A percentile compares a stretch with the other conserved stretches of the same genome.
phyloP scores from a whole-genome alignment of 2,888 invertebrate genomes.

The Desoria tigrina region DNA sequence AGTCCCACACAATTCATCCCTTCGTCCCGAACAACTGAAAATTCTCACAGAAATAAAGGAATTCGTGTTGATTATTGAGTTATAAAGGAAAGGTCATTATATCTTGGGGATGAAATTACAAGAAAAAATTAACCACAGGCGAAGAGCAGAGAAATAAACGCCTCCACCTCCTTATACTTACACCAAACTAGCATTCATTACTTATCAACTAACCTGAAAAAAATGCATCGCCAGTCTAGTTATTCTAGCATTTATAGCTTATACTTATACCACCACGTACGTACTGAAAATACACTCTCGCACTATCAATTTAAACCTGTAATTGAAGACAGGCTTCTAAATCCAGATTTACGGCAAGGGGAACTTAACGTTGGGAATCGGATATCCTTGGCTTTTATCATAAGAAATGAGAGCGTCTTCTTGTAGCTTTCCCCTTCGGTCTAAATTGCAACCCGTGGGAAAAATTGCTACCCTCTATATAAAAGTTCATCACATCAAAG shows the following conservation, averaged over 20 bases:
- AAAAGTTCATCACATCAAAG: too few relatives aligned
- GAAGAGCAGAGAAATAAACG: background rate
- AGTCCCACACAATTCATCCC: constrained; percentile 5
- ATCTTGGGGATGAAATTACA: constrained; percentile 3
- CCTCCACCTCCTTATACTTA: background rate
- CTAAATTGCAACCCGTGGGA: constrained; percentile 12
- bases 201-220: too few relatives aligned
- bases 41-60: background rate
- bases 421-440: constrained; percentile 7
- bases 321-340: background rate
- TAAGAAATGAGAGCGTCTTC: too few relatives aligned
- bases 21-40: too few relatives aligned
- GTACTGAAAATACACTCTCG: background rate
- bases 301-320: too few relatives aligned
- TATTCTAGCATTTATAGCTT: too few relatives aligned
- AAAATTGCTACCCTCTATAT: background rate
- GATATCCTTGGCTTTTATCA: background rate
- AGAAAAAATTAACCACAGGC: constrained; percentile 10
- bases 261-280: background rate
- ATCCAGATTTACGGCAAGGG: background rate
- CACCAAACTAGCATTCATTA: too few relatives aligned
- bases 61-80: constrained; percentile 8
- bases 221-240: too few relatives aligned
- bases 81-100: constrained; percentile 9
- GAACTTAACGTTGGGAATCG: background rate